Percentiles rank a stretch among this genome's conserved stretches.
These are phyloP conservation scores for Epinephelus awoara DNA, from an alignment of 2,797 vertebrate genomes.

Conservation along the genomic window DNA sequence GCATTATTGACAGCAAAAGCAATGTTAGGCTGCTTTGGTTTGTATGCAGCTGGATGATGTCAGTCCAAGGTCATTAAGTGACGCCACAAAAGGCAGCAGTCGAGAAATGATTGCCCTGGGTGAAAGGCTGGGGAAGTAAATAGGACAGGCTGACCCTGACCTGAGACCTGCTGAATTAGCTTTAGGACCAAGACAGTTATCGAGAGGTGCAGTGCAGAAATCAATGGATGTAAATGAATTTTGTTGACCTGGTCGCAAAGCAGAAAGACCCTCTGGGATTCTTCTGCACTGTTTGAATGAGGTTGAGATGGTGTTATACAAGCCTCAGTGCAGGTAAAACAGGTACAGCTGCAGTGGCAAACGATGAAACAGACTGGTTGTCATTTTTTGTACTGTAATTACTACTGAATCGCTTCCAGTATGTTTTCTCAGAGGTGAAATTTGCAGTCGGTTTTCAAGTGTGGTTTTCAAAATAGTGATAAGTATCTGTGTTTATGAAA, in stretches of 20 bases:
- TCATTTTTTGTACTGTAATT: background rate
- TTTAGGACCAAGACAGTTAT: slow-evolving; percentile 43
- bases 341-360: background rate
- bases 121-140: slow-evolving; percentile 47
- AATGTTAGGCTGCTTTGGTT: slow-evolving; percentile 23
- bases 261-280: slow-evolving; percentile 31
- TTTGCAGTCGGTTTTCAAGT: background rate
- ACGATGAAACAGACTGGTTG: slow-evolving; percentile 12
- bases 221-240: slow-evolving; percentile 56
- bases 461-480: slow-evolving; percentile 14
- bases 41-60: slow-evolving; percentile 19
- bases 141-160: slow-evolving; percentile 46
- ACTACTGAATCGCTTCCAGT: background rate
- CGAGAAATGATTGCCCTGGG: slow-evolving; percentile 10
- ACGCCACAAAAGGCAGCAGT: slow-evolving; percentile 25
- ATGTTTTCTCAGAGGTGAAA: background rate
- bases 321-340: slow-evolving; percentile 3
- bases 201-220: slow-evolving; percentile 36
- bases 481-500: background rate
- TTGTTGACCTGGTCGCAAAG: slow-evolving; percentile 31
- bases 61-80: slow-evolving; percentile 38
- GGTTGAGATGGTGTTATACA: background rate
- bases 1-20: slow-evolving; percentile 17
- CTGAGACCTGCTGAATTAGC: slow-evolving; percentile 60
- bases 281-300: background rate